Evolutionary conservation across 2,888 invertebrate species (phyloP), one percentile per base, ranked within the genome.

Genomic region (Xanthostigma xanthostigma): DNA sequence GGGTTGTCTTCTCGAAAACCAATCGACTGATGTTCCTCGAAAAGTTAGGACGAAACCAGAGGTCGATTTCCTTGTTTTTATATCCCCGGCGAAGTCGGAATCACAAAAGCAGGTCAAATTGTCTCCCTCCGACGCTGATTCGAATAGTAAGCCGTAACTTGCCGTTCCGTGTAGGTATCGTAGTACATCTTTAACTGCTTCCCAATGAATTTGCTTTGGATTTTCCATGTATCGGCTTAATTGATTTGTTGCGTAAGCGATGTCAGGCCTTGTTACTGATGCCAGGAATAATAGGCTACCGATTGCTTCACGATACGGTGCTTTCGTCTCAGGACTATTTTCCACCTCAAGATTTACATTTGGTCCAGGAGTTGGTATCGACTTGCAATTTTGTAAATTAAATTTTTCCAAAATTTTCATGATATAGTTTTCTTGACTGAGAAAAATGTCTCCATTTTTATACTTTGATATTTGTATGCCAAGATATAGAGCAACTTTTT

Each of bases 231-330:
- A 53, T 48, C 55, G 44, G 47, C 53, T 51, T 11, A 52, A 36
- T 10, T 41, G 27, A 39, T 46, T 52, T 27, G 51, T 50, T 8
- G 51, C 49, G 36, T 51, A 54, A 10, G 51, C 39, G 13, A 53
- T 53, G 44, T 51, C 49, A 6, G 51, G 52, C 35, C 51, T 13
- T 10, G 50, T 54, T 41, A 52, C 49, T 9, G 41, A 47, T 40
- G 55, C 51, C 13, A 56, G 35, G 50, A 56, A 58, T 40, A 56
- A 36, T 14, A 56, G 46, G 43, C 54, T 53, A 8, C 55, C 55
- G 35, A 57, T 52, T 1, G 56, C 55, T 50, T 58, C 54, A 41
- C 55, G 44, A 37, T 53, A 52, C 9, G 50, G 50, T 37, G 38
- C 27, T 39, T 41, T 43, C 43, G 43, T 48, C 17, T 17, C 17